phyloP scores from a whole-genome alignment of 2,888 invertebrate species.

The Nephrotoma guestfalica region DNA sequence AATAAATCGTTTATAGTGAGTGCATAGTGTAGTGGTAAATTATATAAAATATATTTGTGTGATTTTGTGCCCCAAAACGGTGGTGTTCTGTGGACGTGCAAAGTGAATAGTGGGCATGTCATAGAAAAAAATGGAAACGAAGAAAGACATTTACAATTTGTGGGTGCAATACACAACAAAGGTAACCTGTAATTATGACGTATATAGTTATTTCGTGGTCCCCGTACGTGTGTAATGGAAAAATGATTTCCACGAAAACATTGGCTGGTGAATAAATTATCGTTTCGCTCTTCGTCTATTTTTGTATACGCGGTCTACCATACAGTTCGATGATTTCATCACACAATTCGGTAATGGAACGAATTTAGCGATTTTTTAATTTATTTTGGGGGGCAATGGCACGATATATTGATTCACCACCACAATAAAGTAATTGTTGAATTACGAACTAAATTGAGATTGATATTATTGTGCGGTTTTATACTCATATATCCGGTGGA shows the following conservation, averaged over 20 bases:
- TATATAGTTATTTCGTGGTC: not conserved
- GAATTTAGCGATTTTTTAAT: not conserved
- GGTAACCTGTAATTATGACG: constrained; percentile 20
- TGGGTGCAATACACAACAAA: constrained; percentile 40
- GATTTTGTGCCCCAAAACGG: not conserved
- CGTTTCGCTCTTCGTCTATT: not conserved
- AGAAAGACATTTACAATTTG: constrained; percentile 37
- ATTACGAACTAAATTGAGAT: not conserved
- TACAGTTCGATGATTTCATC: not conserved
- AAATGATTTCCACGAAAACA: not conserved
- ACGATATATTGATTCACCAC: not conserved
- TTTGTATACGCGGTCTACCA: not conserved
- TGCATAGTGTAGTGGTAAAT: not conserved
- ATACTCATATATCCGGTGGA: not conserved
- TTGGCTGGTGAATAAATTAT: not conserved
- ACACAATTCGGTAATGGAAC: not conserved
- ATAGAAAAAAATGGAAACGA: constrained; percentile 23
- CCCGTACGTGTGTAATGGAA: not conserved
- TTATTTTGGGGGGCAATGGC: not conserved
- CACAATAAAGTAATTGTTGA: not conserved
- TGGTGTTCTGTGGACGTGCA: not conserved
- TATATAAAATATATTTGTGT: not conserved
- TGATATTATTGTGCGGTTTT: not conserved
- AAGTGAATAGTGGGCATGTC: not conserved
- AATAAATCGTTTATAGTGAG: not conserved